A percentile compares a stretch with the other conserved stretches of the same genome.
phyloP scores from a whole-genome alignment of 35 echinoderm and acorn worm genomes.

The Heliocidaris erythrogramma region DNA sequence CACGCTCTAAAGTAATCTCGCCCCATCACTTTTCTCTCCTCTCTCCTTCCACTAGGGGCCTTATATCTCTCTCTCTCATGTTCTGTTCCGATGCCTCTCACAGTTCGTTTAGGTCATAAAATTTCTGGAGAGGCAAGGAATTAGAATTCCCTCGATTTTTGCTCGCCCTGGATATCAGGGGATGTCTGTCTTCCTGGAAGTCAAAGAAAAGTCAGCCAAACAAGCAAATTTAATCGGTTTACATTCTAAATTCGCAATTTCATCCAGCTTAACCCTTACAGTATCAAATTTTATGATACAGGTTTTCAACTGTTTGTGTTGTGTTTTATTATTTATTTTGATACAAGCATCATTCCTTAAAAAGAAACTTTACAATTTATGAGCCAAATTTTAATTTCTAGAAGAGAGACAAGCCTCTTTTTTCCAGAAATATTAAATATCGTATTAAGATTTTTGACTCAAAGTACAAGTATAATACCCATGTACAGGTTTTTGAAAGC shows the following conservation, averaged over 20 bases:
- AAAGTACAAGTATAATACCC: too few relatives aligned
- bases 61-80: not conserved
- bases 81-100: not conserved
- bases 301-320: too few relatives aligned
- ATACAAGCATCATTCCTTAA: too few relatives aligned
- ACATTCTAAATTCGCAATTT: not conserved
- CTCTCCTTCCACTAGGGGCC: not conserved
- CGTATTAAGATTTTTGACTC: too few relatives aligned
- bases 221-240: not conserved
- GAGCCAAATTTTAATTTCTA: too few relatives aligned
- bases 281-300: not conserved
- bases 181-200: not conserved
- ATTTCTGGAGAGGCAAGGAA: not conserved
- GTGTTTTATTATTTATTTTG: too few relatives aligned
- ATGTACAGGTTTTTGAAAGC: too few relatives aligned
- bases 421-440: too few relatives aligned
- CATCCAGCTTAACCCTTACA: not conserved
- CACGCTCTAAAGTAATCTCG: not conserved
- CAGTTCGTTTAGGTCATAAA: not conserved
- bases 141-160: not conserved
- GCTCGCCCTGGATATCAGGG: not conserved
- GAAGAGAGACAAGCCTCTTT: too few relatives aligned
- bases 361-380: too few relatives aligned
- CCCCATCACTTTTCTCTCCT: not conserved
- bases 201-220: not conserved